Evolutionary conservation across 2,888 invertebrate species (phyloP), one percentile per base, ranked within the genome.

Genomic region (Nudaria mundana): DNA sequence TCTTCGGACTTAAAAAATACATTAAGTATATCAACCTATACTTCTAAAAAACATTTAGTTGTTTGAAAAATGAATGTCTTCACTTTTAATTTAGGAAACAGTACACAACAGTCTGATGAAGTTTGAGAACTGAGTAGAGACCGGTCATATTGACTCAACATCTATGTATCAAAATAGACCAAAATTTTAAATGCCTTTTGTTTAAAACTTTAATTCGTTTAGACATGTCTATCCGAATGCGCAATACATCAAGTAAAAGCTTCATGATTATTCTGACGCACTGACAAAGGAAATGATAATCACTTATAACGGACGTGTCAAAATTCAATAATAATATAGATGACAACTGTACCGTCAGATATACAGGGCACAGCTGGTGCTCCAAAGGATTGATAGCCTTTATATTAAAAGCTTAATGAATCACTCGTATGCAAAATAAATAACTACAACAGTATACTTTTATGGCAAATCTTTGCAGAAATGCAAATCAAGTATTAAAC

Each of bases 401-500:
- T 42, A 43, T 56, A 56, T 52, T 56, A 47, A 43, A 44, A 47
- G 31, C 37, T 48, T 35, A 32, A 48, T 50, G 46, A 48, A 54
- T 57, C 51, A 57, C 31, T 39, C 36, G 36, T 45, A 33, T n/a
- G 14, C 37, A 40, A 45, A 40, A 38, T 41, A 56, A 48, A 50
- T 41, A 41, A 44, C 46, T 48, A 42, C 44, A 30, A 39, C 44
- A 33, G 49, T 44, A 43, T 43, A 37, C 41, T 35, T 33, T 39
- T 35, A 40, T 26, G 41, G 34, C 44, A 40, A 48, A 42, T 42
- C 42, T 37, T 37, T 40, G 13, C 34, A 39, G 26, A 40, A 40
- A 56, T 44, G 40, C 41, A 57, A 57, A 58, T 58, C 51, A 54
- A 61, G 49, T 18, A 4, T 18, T 62, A 61, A 51, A 58, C 55